Evolutionary conservation across 2,888 invertebrate genomes (phyloP), one percentile per base, ranked within the genome.

Genomic region (Spilosoma lubricipeda): DNA sequence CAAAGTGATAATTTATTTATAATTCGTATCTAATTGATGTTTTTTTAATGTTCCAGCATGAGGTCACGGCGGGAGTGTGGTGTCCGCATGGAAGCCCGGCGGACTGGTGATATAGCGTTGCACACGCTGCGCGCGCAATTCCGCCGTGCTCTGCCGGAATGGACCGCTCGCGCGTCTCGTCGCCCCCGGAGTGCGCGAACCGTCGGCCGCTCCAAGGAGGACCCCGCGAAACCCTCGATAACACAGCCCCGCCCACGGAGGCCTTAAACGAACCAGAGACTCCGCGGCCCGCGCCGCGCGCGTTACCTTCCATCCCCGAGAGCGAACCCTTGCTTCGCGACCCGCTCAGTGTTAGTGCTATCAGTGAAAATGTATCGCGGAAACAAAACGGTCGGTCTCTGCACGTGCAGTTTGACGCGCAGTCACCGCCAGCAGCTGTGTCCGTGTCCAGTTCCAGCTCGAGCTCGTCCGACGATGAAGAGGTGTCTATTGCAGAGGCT

Each of bases 401-500:
- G 79, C 97, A 96, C 87, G 97, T 97, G 77, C 96, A 97, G 91
- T 97, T 97, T 88, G 96, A 96, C 84, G 95, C 95, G 84, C 94
- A 94, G 84, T 92, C 92, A 83, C 92, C 96, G 83, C 87, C 93
- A 76, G 90, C 94, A 64, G 90, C 95, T 79, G 92, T 92, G 2
- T 93, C 96, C 64, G 86, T 89, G 11, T 93, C 96, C 81, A 95
- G 95, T 78, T 93, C 94, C 70, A 93, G 96, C 76, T 96, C 96
- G 67, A 96, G 96, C 69, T 96, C 96, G 9, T 97, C 97, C 66
- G 96, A 96, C 81, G 97, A 97, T 75, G 97, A 97, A 76, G 95
- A 97, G 66, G 96, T 96, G 20, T 96, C 97, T 70, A 93, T 96
- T 85, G 96, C 97, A 13, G 97, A 97, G 90, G 97, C 97, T 0